phyloP scores from a whole-genome alignment of 2,113 vertebrate species.

The Acrocephalus kingi region DNA sequence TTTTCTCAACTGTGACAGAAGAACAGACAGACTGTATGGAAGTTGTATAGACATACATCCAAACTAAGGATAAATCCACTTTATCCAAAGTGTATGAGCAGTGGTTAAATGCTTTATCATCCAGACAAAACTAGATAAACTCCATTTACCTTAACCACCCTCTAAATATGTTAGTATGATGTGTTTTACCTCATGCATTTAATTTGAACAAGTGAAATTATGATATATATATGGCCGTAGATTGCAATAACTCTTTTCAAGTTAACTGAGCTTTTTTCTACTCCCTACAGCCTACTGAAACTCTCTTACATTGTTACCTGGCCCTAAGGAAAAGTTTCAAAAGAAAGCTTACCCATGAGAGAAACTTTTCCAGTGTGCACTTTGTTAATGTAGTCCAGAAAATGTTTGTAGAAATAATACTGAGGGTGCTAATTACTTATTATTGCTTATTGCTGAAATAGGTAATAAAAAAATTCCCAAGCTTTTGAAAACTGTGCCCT shows the following conservation, averaged over 20 bases:
- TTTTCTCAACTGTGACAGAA: not conserved
- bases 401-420: not conserved
- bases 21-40: not conserved
- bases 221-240: too few relatives aligned
- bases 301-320: not conserved
- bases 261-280: not conserved
- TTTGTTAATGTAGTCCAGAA: not conserved
- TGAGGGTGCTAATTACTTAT: not conserved
- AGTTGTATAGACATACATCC: not conserved
- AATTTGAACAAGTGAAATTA: not conserved
- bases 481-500: not conserved
- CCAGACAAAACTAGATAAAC: not conserved
- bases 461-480: not conserved
- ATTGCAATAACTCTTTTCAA: not conserved
- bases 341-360: not conserved
- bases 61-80: not conserved
- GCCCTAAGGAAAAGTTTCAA: not conserved
- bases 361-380: not conserved
- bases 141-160: not conserved
- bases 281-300: not conserved
- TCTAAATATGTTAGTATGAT: not conserved
- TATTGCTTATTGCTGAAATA: not conserved
- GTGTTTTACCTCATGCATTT: not conserved
- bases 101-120: not conserved
- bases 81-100: not conserved